A percentile compares a stretch with the other conserved stretches of the same genome.
Conservation (phyloP, 1,140 invertebrate genomes). For the Pomacea maculata region DNA sequence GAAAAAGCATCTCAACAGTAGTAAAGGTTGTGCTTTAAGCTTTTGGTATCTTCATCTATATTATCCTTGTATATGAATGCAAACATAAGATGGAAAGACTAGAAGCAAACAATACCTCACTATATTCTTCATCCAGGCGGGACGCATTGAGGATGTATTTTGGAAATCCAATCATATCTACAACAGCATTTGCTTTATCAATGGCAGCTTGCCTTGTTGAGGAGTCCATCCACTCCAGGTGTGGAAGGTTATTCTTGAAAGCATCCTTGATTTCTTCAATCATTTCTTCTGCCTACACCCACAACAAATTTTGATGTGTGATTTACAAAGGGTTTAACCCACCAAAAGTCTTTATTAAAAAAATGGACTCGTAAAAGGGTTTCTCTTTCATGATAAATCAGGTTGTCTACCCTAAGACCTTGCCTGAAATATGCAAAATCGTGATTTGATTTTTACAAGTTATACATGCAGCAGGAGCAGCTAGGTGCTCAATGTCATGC, state of each 20-base stretch:
- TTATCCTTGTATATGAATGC: too few species aligned
- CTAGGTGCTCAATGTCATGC: too few species aligned
- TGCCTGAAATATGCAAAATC: too few species aligned
- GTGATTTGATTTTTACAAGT: too few species aligned
- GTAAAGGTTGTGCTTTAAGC: too few species aligned
- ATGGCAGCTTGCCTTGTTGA: constrained; percentile 81
- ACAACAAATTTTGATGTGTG: constrained; percentile 14
- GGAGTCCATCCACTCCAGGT: constrained; percentile 84
- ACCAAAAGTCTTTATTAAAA: not conserved
- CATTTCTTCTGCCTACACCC: constrained; percentile 82
- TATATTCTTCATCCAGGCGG: constrained; percentile 71
- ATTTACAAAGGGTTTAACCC: not conserved
- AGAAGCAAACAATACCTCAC: constrained; percentile 38
- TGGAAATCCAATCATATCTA: constrained; percentile 88
- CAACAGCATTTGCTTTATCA: constrained; percentile 80
- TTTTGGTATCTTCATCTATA: too few species aligned
- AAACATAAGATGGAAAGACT: too few species aligned
- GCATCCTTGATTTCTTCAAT: constrained; percentile 83
- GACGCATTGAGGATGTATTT: constrained; percentile 81
- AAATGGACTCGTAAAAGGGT: not conserved
- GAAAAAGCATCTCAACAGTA: too few species aligned
- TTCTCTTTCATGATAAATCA: not conserved
- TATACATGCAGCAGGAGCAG: too few species aligned
- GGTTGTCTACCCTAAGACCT: too few species aligned
- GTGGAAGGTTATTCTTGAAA: constrained; percentile 79